Evolutionary conservation across 2,113 vertebrate genomes (phyloP), one percentile per base, ranked within the genome.

Genomic region (Coregonus clupeaformis): DNA sequence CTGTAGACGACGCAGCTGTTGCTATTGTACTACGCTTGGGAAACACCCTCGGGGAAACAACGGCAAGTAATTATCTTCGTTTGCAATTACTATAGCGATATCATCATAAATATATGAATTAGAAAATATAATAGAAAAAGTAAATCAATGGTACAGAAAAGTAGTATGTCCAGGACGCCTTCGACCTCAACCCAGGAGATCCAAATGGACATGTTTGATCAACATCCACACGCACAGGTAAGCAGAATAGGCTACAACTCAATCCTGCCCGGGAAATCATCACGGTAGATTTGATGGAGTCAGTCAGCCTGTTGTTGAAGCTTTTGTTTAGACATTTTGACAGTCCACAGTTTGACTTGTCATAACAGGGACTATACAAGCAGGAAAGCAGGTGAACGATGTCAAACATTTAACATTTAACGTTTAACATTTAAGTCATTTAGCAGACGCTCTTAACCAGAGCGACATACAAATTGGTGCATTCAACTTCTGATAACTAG

Each of bases 121-220:
- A 83, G 57, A 75, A 71, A 82, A 76, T 79, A 73, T 68, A 63
- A 67, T 59, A 73, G 24, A 42, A 86, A 92, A 89, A 91, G 86
- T 91, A 72, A 89, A 90, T 94, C 92, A 93, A 95, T 98, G 97
- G 97, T 98, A 94, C 97, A 96, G 94, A 96, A 97, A 94, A 94
- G 94, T 94, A 93, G 94, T 91, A 98, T 98, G 97, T 97, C 97
- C 92, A 95, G 96, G 92, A 95, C 96, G 89, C 95, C 96, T 85
- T 96, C 94, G 93, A 96, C 95, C 93, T 95, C 97, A 85, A 95
- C 95, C 89, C 96, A 97, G 93, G 97, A 98, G 93, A 98, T 98
- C 90, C 97, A 96, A 89, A 98, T 98, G 97, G 97, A 97, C 91
- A 96, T 97, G 92, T 96, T 98, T 81, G 97, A 96, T 83, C 93